Evolutionary conservation across 1,140 invertebrate species (phyloP).

Genomic region (Papilio polyxenes): DNA sequence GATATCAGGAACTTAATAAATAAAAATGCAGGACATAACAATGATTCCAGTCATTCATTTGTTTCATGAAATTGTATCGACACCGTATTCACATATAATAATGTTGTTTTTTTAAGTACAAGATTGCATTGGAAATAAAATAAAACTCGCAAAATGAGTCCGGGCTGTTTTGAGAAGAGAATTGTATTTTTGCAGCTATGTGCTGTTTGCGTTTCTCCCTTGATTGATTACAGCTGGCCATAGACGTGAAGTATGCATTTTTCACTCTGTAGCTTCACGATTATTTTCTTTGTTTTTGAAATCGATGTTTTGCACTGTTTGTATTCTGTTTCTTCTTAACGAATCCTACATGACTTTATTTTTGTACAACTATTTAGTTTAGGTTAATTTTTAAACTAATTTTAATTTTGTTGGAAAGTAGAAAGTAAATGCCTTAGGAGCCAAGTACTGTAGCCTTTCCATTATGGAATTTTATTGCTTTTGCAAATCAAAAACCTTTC

Average conservation of each 20-base stretch:
- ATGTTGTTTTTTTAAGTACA: constrained; percentile 22
- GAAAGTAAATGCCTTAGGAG: too few relatives aligned
- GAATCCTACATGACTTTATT: too few relatives aligned
- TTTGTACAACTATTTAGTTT: too few relatives aligned
- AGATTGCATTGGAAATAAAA: constrained; percentile 23
- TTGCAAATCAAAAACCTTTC: background rate
- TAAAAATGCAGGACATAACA: background rate
- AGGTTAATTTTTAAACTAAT: too few relatives aligned
- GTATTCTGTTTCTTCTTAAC: background rate
- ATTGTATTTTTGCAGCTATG: constrained; percentile 16
- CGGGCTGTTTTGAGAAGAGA: constrained; percentile 20
- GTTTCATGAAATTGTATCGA: constrained; percentile 14
- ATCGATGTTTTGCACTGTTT: background rate
- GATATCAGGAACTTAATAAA: constrained; percentile 14
- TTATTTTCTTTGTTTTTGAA: background rate
- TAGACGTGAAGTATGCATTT: constrained; percentile 33
- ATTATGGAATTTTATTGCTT: too few relatives aligned
- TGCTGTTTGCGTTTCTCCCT: constrained; percentile 25
- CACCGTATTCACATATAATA: background rate
- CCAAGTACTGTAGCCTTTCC: too few relatives aligned
- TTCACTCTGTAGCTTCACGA: background rate
- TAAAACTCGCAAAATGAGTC: constrained; percentile 11
- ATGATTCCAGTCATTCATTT: constrained; percentile 25
- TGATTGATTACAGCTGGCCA: constrained; percentile 40
- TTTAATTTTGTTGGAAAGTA: too few relatives aligned